Evolutionary conservation across 2,888 invertebrate species (phyloP).

Genomic region (Sipha maydis): DNA sequence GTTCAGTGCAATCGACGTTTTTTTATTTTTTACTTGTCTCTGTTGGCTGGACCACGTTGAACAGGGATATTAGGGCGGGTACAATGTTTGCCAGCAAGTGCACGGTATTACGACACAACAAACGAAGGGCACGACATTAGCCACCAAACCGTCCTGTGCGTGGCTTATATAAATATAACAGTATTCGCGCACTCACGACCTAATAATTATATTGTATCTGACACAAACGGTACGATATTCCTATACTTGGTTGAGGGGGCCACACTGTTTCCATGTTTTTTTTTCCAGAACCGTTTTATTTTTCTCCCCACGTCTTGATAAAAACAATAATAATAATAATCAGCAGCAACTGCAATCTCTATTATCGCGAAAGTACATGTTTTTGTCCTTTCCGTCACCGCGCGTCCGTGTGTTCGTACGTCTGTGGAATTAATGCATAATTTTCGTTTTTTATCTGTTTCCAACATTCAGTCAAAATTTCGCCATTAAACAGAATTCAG

Average conservation of each 20-base stretch:
- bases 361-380: background rate
- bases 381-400: conserved; percentile 18
- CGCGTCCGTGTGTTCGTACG: background rate
- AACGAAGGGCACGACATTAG: no score
- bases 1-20: no score
- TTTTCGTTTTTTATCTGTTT: conserved; percentile 58
- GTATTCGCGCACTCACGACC: no score
- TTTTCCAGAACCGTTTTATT: background rate
- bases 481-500: conserved; percentile 81
- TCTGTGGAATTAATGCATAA: conserved; percentile 1
- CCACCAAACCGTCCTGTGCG: no score
- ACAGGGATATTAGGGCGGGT: no score
- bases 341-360: background rate
- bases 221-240: background rate
- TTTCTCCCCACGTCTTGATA: background rate
- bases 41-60: no score
- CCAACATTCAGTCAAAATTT: conserved; percentile 70
- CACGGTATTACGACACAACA: no score
- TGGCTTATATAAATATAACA: no score
- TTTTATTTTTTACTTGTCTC: no score
- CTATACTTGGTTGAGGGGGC: background rate
- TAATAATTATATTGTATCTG: no score
- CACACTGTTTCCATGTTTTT: background rate
- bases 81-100: no score
- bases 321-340: background rate